Percentiles rank a stretch among this genome's conserved stretches.
These are phyloP conservation scores for Anoncus sp. DNA, from an alignment of 2,888 invertebrate genomes.

Conservation along the genomic window DNA sequence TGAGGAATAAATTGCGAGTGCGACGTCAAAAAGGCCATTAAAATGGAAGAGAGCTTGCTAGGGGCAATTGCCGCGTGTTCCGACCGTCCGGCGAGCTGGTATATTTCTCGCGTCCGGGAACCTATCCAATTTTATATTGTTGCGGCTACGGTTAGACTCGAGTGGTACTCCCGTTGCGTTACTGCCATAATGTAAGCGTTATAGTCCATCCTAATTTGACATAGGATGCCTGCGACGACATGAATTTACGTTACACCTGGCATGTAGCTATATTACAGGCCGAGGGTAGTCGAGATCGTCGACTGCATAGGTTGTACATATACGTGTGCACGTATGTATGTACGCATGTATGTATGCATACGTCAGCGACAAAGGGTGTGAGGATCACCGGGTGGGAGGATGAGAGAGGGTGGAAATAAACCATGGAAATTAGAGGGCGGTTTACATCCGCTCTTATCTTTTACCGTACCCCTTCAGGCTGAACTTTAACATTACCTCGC, in stretches of 20 bases:
- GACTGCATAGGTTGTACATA: conserved; percentile 9
- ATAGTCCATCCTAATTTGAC: conserved; percentile 73
- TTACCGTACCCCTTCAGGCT: not conserved
- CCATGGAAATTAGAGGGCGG: conserved; percentile 63
- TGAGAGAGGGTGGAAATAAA: conserved; percentile 66
- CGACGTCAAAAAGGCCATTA: conserved; percentile 38
- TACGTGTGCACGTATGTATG: conserved; percentile 3
- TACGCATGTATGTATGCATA: conserved; percentile 1
- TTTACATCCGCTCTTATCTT: conserved; percentile 50
- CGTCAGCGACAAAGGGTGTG: conserved; percentile 17
- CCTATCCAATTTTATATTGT: conserved; percentile 60
- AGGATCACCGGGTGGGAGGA: conserved; percentile 43
- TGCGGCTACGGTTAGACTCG: conserved; percentile 59
- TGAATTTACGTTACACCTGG: conserved; percentile 72
- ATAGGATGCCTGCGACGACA: conserved; percentile 71
- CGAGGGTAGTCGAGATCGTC: conserved; percentile 6
- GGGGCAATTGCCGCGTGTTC: conserved; percentile 42
- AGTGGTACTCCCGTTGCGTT: conserved; percentile 68
- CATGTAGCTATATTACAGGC: conserved; percentile 66
- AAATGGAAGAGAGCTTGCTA: conserved; percentile 26
- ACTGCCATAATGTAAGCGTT: conserved; percentile 72
- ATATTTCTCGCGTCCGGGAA: conserved; percentile 49
- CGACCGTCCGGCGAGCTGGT: conserved; percentile 34
- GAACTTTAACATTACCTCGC: conserved; percentile 40
- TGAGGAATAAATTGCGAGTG: conserved; percentile 32